Conservation (phyloP, 2,797 vertebrate genomes). For the Oreochromis grahami region DNA sequence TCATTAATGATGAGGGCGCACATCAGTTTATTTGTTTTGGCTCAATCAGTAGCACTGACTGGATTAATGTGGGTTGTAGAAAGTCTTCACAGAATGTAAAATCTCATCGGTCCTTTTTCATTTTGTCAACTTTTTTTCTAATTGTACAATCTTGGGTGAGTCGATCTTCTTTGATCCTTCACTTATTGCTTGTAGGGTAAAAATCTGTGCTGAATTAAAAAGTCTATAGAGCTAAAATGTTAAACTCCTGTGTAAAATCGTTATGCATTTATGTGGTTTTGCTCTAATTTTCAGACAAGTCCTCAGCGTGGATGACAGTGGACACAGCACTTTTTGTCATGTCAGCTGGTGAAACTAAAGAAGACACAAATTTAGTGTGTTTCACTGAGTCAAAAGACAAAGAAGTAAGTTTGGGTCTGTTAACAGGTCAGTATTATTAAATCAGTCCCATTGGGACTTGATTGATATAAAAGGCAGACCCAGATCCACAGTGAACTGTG, state of each 20-base stretch:
- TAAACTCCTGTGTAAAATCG: background rate
- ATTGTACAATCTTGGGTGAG: no score
- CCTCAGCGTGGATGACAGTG: conserved; percentile 80
- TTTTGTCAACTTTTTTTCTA: background rate
- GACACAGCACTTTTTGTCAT: conserved; percentile 85
- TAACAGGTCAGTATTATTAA: background rate
- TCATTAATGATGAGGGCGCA: background rate
- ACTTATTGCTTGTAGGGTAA: background rate
- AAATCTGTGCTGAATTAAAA: background rate
- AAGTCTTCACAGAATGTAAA: background rate
- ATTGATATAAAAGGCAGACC: background rate
- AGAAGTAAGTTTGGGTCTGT: conserved; percentile 72
- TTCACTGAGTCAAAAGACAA: conserved; percentile 86
- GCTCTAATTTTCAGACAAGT: conserved; percentile 74
- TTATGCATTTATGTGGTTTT: background rate
- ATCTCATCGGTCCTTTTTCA: background rate
- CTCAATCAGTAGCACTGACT: background rate
- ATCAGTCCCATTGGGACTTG: background rate
- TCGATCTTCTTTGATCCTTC: background rate
- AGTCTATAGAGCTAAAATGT: background rate
- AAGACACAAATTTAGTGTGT: conserved; percentile 77
- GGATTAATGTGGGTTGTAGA: background rate
- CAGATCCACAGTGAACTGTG: background rate
- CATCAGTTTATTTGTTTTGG: background rate
- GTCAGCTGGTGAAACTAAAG: conserved; percentile 77